Evolutionary conservation across 2,797 vertebrate species (phyloP), one percentile per base, ranked within the genome.

Genomic region (Tokudaia muenninki): DNA sequence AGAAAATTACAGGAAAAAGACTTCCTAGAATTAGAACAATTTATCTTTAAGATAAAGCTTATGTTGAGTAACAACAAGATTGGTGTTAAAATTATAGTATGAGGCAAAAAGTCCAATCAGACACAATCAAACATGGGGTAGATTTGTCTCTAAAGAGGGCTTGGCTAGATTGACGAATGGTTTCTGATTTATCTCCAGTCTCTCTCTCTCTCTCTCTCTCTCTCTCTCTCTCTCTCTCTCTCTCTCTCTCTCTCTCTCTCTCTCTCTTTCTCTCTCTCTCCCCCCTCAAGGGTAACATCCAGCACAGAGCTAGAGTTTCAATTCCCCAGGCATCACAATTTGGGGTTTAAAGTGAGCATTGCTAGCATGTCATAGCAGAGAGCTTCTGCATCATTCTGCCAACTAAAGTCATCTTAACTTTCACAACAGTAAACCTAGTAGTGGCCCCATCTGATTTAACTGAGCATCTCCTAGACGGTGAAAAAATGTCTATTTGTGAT

Each of bases 11-110:
- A 47, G 37, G 31, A 16, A 75, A 96, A 84, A 84, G 55, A 50
- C 19, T 84, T 87, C 17, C 12, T 77, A 10, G 82, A 90, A 92
- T 52, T 24, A 91, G 8, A 93, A 72, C 84, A 95, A 74, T 86
- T 93, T 82, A 59, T 61, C 55, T 50, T 91, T 84, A 86, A 86
- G 41, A 87, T 87, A 63, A 91, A 37, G 52, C 8, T 95, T 95
- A 67, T 77, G 74, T 0, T 75, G 26, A 84, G 13, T 29, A 88
- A 78, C 29, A 91, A 91, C 22, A 31, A 83, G 93, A 75, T 41
- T 22, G n/a, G 29, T 86, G 78, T 67, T 81, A 86, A 90, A 97
- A 59, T 82, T 65, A 79, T 19, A 94, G 9, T 26, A 34, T 6
- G 19, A 4, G 13, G 37, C 11, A 34, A 79, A 31, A 74, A 88